These are phyloP conservation scores for Leptopilina myrica DNA, from an alignment of 2,888 invertebrate genomes.

Conservation along the genomic window DNA sequence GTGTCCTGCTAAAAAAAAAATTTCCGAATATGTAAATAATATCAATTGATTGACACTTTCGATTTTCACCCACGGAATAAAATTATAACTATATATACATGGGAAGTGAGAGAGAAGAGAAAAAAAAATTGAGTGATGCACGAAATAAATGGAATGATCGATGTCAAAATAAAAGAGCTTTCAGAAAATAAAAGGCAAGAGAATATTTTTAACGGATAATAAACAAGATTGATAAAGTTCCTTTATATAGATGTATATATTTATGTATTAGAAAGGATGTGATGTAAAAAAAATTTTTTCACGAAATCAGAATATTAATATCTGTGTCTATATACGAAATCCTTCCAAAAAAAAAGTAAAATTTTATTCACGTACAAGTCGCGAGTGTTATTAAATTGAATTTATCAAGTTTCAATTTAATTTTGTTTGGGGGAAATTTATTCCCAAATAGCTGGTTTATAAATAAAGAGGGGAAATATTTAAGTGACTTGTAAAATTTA, in stretches of 20 bases:
- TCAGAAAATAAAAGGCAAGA: not conserved
- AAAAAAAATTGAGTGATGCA: not conserved
- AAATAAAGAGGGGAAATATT: too few species aligned
- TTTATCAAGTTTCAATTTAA: not conserved
- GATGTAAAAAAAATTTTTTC: not conserved
- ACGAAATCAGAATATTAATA: conserved; percentile 8
- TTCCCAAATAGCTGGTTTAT: too few species aligned
- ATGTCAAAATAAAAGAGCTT: conserved; percentile 1
- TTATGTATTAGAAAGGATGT: too few species aligned
- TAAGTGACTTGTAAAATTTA: too few species aligned
- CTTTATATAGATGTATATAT: not conserved
- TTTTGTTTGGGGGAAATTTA: not conserved
- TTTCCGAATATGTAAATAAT: not conserved
- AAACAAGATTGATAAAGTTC: conserved; percentile 4
- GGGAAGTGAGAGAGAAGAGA: not conserved
- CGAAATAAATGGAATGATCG: conserved; percentile 18
- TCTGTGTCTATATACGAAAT: too few species aligned
- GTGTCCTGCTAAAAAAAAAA: not conserved
- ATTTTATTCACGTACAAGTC: too few species aligned
- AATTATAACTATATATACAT: too few species aligned
- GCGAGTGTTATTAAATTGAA: not conserved
- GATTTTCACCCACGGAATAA: not conserved
- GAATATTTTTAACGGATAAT: not conserved
- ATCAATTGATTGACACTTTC: not conserved
- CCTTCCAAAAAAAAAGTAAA: not conserved